phyloP scores from a whole-genome alignment of 2,888 invertebrate species.

The Agonopterix alstromeriana region DNA sequence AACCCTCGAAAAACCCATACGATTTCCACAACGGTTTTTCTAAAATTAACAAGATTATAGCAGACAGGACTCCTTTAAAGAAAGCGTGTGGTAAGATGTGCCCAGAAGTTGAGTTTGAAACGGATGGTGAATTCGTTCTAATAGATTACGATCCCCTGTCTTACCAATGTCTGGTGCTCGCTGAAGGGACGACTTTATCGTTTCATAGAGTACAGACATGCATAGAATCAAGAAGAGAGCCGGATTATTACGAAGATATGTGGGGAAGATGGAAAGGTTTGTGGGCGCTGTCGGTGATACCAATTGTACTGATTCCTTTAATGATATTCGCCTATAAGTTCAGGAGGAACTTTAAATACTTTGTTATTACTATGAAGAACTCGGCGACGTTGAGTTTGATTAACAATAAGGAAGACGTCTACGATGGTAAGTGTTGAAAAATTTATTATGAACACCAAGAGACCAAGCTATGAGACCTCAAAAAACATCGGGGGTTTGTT shows the following conservation, averaged over 20 bases:
- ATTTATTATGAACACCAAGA: neutral
- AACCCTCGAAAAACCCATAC: neutral
- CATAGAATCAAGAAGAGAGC: slow-evolving; percentile 15
- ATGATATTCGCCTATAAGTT: slow-evolving; percentile 29
- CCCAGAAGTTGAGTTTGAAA: slow-evolving; percentile 12
- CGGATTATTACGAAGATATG: slow-evolving; percentile 19
- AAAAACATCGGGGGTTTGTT: no score
- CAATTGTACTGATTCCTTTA: slow-evolving; percentile 26
- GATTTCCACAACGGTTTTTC: slow-evolving; percentile 32
- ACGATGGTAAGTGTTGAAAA: slow-evolving; percentile 36
- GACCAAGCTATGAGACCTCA: neutral
- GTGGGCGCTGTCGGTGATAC: slow-evolving; percentile 28
- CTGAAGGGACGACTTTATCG: slow-evolving; percentile 21
- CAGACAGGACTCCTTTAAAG: slow-evolving; percentile 20
- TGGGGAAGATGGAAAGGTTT: slow-evolving; percentile 19
- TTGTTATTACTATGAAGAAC: slow-evolving; percentile 74
- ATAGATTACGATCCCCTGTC: slow-evolving; percentile 29
- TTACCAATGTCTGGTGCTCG: slow-evolving; percentile 35
- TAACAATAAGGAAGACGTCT: slow-evolving; percentile 55
- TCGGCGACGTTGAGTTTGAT: slow-evolving; percentile 74
- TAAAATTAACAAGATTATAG: slow-evolving; percentile 30
- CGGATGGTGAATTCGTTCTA: slow-evolving; percentile 30
- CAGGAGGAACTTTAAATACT: slow-evolving; percentile 77
- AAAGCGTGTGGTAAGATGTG: slow-evolving; percentile 14
- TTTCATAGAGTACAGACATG: slow-evolving; percentile 32